phyloP scores from a whole-genome alignment of 2,888 invertebrate genomes.

The Agrenia bidenticulata region DNA sequence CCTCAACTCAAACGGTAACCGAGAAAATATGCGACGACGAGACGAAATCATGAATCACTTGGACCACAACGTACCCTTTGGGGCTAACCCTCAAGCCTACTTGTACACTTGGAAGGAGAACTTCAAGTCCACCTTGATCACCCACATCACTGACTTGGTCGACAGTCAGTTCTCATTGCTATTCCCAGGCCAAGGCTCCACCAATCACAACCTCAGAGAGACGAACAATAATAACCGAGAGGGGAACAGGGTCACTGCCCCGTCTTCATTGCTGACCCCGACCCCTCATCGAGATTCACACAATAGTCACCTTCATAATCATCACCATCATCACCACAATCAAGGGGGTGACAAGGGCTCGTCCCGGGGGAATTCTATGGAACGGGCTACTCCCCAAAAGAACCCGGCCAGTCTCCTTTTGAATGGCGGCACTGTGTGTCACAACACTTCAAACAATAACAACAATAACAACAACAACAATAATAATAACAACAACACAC shows the following conservation, averaged over 20 bases:
- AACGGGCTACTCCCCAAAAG: slow-evolving; percentile 9
- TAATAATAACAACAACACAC: slow-evolving; percentile 29
- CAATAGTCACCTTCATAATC: slow-evolving; percentile 8
- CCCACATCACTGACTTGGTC: slow-evolving; percentile 49
- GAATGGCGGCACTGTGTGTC: slow-evolving; percentile 27
- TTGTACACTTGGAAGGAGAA: slow-evolving; percentile 45
- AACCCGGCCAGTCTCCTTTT: slow-evolving; percentile 21
- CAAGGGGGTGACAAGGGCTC: background rate
- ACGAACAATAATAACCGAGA: background rate
- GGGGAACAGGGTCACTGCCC: background rate
- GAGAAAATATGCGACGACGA: background rate
- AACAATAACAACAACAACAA: slow-evolving; percentile 32
- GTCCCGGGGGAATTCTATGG: background rate
- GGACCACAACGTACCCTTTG: slow-evolving; percentile 1
- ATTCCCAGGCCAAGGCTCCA: slow-evolving; percentile 63
- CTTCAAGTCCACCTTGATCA: slow-evolving; percentile 47
- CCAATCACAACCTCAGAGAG: slow-evolving; percentile 22
- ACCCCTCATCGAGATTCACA: background rate
- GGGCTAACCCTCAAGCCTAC: slow-evolving; percentile 10
- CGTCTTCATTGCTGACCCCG: background rate
- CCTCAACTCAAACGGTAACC: background rate
- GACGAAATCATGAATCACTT: background rate
- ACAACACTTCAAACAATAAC: slow-evolving; percentile 28
- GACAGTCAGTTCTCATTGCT: slow-evolving; percentile 49
- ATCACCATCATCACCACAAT: slow-evolving; percentile 19